Evolutionary conservation across 2,888 invertebrate species (phyloP).

Genomic region (Dynastes maya): DNA sequence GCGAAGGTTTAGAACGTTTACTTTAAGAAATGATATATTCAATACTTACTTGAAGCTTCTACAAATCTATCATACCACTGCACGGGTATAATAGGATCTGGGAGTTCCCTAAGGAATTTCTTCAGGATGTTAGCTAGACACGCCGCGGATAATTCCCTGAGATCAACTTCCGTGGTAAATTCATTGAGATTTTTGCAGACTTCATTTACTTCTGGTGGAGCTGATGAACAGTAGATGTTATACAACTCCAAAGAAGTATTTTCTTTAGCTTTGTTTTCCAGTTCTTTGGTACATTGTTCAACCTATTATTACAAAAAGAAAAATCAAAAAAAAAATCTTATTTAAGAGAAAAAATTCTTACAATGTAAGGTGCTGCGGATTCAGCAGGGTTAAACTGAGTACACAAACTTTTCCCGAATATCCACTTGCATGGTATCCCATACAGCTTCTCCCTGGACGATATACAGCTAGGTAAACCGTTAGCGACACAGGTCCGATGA

Average conservation of each 20-base stretch:
- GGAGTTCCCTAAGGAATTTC: slow-evolving; percentile 81
- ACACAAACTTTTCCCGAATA: slow-evolving; percentile 78
- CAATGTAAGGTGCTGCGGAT: slow-evolving; percentile 75
- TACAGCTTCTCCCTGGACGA: slow-evolving; percentile 64
- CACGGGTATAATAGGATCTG: slow-evolving; percentile 84
- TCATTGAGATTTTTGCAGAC: slow-evolving; percentile 73
- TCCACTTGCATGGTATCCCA: slow-evolving; percentile 64
- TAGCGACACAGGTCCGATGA: slow-evolving; percentile 80
- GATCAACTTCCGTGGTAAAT: slow-evolving; percentile 67
- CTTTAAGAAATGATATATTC: neutral
- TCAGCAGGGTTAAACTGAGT: slow-evolving; percentile 75
- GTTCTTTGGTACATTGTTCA: slow-evolving; percentile 75
- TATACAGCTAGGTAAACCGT: slow-evolving; percentile 75
- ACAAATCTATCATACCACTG: slow-evolving; percentile 82
- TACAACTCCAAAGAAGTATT: slow-evolving; percentile 76
- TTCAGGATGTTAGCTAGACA: slow-evolving; percentile 78
- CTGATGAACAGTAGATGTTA: slow-evolving; percentile 78
- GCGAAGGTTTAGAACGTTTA: slow-evolving; percentile 5
- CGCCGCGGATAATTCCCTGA: slow-evolving; percentile 72
- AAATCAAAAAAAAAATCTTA: neutral
- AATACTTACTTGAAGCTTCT: slow-evolving; percentile 70
- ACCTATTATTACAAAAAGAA: slow-evolving; percentile 55
- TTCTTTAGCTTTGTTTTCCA: slow-evolving; percentile 75
- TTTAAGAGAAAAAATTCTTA: slow-evolving; percentile 61
- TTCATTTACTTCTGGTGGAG: slow-evolving; percentile 75